Conservation (phyloP, 2,888 invertebrate genomes). For the Cylindroiulus punctatus region DNA sequence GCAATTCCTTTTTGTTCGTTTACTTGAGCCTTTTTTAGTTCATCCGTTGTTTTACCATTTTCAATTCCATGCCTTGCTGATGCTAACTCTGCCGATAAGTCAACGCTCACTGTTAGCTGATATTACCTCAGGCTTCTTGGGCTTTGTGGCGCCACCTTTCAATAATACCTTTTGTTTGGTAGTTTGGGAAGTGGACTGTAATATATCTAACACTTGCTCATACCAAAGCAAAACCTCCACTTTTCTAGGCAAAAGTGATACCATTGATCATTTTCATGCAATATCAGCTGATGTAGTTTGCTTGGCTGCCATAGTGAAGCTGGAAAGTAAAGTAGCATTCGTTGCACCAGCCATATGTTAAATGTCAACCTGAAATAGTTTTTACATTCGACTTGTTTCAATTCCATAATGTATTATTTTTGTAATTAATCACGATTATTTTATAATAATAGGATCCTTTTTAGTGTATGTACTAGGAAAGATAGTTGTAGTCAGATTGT, state of each 20-base stretch:
- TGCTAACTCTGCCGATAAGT: constrained; percentile 21
- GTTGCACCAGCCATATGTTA: not conserved
- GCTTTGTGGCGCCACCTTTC: not conserved
- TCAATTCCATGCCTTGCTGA: constrained; percentile 20
- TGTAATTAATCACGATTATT: constrained; percentile 35
- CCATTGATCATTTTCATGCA: constrained; percentile 28
- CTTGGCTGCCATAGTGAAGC: not conserved
- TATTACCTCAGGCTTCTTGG: constrained; percentile 26
- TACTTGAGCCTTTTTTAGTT: not conserved
- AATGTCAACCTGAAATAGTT: constrained; percentile 17
- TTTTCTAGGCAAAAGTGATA: not conserved
- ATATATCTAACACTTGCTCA: constrained; percentile 45
- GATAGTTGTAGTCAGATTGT: constrained; percentile 10
- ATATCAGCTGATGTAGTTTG: constrained; percentile 40
- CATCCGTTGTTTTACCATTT: not conserved
- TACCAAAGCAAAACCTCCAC: constrained; percentile 41
- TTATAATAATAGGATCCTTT: not conserved
- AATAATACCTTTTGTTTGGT: not conserved
- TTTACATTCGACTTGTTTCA: constrained; percentile 28
- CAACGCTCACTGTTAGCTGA: constrained; percentile 38
- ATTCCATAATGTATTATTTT: constrained; percentile 39
- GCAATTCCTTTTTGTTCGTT: not conserved
- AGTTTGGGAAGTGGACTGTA: constrained; percentile 36
- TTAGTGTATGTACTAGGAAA: not conserved
- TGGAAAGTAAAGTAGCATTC: not conserved